Percentiles rank a stretch among this genome's conserved stretches.
These are phyloP conservation scores for Natator depressus DNA, from an alignment of 2,113 vertebrate genomes.

Conservation along the genomic window DNA sequence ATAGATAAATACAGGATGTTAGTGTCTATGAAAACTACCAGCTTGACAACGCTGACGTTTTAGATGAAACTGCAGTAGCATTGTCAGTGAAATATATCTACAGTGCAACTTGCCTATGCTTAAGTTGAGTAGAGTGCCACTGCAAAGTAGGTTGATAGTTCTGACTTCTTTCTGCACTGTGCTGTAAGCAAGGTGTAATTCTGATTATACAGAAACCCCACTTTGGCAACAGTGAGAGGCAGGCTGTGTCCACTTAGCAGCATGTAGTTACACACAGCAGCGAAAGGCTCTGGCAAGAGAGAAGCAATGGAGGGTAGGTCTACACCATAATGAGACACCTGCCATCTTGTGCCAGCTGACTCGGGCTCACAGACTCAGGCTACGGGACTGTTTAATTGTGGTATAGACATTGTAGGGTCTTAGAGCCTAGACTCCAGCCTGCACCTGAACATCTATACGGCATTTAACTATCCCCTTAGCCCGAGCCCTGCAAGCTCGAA, in stretches of 20 bases:
- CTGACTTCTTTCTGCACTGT: background rate
- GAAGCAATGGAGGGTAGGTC: background rate
- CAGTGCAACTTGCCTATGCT: background rate
- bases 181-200: background rate
- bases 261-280: background rate
- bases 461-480: background rate
- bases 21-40: too few species aligned
- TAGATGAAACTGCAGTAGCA: fast-evolving
- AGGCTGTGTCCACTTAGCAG: too few species aligned
- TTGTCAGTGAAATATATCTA: background rate
- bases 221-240: background rate
- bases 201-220: background rate
- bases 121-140: background rate
- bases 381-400: background rate
- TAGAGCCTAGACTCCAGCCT: background rate
- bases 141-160: background rate
- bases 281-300: background rate
- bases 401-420: background rate
- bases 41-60: too few species aligned
- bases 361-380: too few species aligned
- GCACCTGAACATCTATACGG: background rate
- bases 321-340: background rate
- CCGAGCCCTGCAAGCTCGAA: background rate
- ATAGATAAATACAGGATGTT: slow-evolving; percentile 13
- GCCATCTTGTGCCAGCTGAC: background rate